Base-by-base conservation (phyloP, 1,140 invertebrate species). In the Drosophila novamexicana region DNA sequence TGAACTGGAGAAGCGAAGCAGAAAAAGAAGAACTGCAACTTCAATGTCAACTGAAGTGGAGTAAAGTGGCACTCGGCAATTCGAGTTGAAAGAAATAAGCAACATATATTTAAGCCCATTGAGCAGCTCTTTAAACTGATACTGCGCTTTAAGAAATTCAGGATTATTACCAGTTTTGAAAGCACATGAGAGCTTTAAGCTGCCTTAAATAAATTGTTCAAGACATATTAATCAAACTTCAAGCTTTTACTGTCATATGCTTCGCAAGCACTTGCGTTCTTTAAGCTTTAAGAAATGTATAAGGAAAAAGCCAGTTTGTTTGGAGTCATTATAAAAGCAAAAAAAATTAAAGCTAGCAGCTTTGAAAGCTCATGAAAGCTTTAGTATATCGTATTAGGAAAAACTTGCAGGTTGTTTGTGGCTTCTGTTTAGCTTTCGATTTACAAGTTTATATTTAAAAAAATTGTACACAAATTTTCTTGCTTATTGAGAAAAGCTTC, bases 1-100 rank as follows among this genome's bases (percentile, higher is more conserved):
- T 72, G 53, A 72, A 72, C 67, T 72, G 63, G 63, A 72, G 63
- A 58, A 32, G 63, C 42, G 8, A 18, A 45, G 16, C 40, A 56
- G 8, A 22, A 4, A 34, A 37, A 6, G 34, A 52, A 69, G 37
- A 74, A 69, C 39, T 66, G 68, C 68, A 72, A 72, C 74, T 65
- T 65, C 74, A 76, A 76, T 72, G 68, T 71, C 72, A 75, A 70
- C 66, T 57, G 22, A 49, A 74, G 57, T 57, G 56, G 22, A 44
- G 34, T 53, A 59, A 22, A 58, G 39, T 65, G 52, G 54, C 47
- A 73, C 56, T 73, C 34, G 47, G 59, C 1, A 34, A 52, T 34
- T 9, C n/a, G 29, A 36, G 42, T 36, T 44, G 39, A 54, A 44
- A 34, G 57, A 18, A 36, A 59, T 12, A 6, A 14, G 7, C 10